phyloP scores from a whole-genome alignment of 2,888 invertebrate genomes.

The Ormyrus nitidulus region DNA sequence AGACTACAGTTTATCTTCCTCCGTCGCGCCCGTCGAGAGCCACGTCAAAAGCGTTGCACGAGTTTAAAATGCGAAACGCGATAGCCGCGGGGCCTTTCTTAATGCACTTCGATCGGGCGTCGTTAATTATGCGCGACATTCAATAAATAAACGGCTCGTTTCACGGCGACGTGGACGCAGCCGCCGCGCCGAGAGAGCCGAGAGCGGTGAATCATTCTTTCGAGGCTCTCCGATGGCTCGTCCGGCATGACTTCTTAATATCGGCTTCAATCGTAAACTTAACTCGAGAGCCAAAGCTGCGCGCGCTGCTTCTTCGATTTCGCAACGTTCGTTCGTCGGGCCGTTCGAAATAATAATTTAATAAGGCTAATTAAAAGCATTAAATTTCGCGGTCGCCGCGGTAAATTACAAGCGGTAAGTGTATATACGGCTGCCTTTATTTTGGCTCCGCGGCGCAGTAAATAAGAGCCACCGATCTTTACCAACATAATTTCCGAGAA shows the following conservation, averaged over 20 bases:
- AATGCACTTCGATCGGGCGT: constrained; percentile 60
- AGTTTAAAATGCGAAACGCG: constrained; percentile 59
- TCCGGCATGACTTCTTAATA: constrained; percentile 44
- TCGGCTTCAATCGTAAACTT: constrained; percentile 21
- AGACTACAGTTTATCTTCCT: not conserved
- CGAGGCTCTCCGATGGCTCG: constrained; percentile 1
- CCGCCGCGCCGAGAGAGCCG: not conserved
- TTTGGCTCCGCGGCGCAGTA: no score
- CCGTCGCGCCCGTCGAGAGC: constrained; percentile 20
- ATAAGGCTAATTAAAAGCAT: constrained; percentile 36
- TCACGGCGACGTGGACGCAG: constrained; percentile 32
- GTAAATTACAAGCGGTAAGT: no score
- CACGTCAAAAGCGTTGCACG: constrained; percentile 56
- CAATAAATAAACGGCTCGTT: constrained; percentile 60
- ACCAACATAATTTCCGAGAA: no score
- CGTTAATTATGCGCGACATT: constrained; percentile 61
- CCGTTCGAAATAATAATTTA: constrained; percentile 32
- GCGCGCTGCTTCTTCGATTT: constrained; percentile 12
- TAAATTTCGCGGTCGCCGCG: no score
- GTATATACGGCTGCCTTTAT: no score
- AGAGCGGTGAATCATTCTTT: constrained; percentile 58
- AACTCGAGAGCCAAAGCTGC: not conserved
- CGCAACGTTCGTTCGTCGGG: constrained; percentile 8
- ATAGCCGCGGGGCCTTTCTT: constrained; percentile 55
- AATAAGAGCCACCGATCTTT: no score